phyloP scores from a whole-genome alignment of 1,140 invertebrate genomes.

The Himalopsyche phryganea region DNA sequence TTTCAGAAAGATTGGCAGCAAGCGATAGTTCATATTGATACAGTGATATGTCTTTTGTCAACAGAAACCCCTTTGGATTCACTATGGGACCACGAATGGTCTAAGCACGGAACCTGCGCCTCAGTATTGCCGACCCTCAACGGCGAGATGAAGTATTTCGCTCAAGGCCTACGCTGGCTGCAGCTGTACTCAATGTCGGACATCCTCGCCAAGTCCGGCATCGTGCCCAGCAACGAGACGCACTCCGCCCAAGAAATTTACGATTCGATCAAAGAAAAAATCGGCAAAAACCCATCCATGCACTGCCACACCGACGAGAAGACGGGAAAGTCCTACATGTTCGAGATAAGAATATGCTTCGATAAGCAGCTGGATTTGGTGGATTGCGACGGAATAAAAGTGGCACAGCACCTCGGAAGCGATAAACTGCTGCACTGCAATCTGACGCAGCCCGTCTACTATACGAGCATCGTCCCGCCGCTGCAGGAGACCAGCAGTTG shows the following conservation, averaged over 20 bases:
- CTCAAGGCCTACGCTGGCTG: conserved; percentile 61
- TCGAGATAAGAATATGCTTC: conserved; percentile 66
- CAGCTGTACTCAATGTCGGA: conserved; percentile 61
- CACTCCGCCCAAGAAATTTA: conserved; percentile 59
- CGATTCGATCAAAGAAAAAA: conserved; percentile 51
- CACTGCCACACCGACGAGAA: conserved; percentile 59
- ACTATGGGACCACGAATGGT: conserved; percentile 82
- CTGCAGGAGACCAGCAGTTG: conserved; percentile 30
- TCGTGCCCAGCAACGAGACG: conserved; percentile 56
- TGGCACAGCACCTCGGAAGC: conserved; percentile 35
- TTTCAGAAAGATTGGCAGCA: too few relatives aligned
- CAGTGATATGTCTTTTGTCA: conserved; percentile 34
- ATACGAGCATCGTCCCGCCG: conserved; percentile 49
- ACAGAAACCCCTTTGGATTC: conserved; percentile 53
- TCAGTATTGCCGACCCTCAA: conserved; percentile 57
- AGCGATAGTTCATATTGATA: too few relatives aligned
- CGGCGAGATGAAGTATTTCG: conserved; percentile 71
- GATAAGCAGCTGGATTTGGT: conserved; percentile 57
- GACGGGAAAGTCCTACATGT: conserved; percentile 54
- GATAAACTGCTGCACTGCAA: conserved; percentile 57
- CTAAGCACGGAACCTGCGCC: conserved; percentile 82
- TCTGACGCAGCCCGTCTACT: conserved; percentile 51
- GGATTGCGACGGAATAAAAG: conserved; percentile 55
- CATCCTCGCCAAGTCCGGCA: conserved; percentile 55
- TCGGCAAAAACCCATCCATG: conserved; percentile 61